These are phyloP conservation scores for Brachyhypopomus occidentalis DNA, from an alignment of 2,113 vertebrate genomes.

Conservation along the genomic window DNA sequence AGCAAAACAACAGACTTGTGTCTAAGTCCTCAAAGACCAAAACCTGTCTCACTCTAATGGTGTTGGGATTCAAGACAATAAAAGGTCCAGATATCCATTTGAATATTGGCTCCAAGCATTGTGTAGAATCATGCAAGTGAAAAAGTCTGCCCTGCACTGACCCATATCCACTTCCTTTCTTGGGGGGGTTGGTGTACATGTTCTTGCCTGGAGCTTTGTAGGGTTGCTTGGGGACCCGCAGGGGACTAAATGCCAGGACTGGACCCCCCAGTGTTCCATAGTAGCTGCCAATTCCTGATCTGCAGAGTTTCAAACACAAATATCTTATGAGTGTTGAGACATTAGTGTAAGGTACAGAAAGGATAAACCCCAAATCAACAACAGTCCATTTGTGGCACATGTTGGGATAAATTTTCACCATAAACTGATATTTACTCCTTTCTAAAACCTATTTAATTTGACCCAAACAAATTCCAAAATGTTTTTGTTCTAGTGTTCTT, in stretches of 20 bases:
- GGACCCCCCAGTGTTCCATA: constrained; percentile 84
- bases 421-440: neutral
- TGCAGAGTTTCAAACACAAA: constrained; percentile 56
- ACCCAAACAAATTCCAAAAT: neutral
- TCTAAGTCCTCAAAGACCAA: neutral
- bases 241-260: constrained; percentile 73
- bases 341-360: neutral
- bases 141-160: constrained; percentile 62
- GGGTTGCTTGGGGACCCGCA: constrained; percentile 62
- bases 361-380: neutral
- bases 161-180: constrained; percentile 87
- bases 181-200: constrained; percentile 82
- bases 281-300: constrained; percentile 80
- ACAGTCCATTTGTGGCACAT: neutral
- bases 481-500: neutral
- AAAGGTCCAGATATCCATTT: neutral
- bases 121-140: neutral
- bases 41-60: neutral
- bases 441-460: constrained; percentile 1
- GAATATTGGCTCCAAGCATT: neutral
- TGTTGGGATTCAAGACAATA: neutral
- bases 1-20: constrained; percentile 6
- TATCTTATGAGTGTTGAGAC: neutral
- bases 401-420: too few species aligned
- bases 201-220: constrained; percentile 79